Conservation (phyloP, 2,113 vertebrate genomes). For the Petromus typicus region DNA sequence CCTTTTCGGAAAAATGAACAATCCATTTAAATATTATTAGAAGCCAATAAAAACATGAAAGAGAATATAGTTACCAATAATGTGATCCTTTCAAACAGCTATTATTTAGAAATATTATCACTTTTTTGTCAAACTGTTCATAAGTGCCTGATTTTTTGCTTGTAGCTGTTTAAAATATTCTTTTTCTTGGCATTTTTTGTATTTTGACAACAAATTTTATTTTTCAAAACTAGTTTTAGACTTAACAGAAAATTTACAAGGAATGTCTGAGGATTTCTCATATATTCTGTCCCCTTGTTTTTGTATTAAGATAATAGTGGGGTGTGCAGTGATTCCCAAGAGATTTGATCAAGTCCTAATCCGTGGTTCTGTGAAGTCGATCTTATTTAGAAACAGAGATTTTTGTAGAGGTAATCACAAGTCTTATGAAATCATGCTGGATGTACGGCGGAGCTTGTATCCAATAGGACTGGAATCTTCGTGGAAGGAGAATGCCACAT, state of each 20-base stretch:
- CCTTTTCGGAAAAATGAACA: background rate
- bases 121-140: background rate
- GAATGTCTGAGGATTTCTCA: background rate
- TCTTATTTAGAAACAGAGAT: background rate
- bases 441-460: background rate
- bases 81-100: background rate
- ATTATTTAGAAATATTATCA: background rate
- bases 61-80: background rate
- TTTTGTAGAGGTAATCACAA: slow-evolving; percentile 26
- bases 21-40: slow-evolving; percentile 1
- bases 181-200: slow-evolving; percentile 17
- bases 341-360: background rate
- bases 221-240: slow-evolving; percentile 10
- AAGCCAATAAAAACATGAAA: slow-evolving; percentile 40
- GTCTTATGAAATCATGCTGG: background rate
- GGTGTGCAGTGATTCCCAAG: background rate
- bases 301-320: background rate
- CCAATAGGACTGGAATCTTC: background rate
- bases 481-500: background rate
- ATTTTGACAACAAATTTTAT: background rate
- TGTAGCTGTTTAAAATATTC: background rate
- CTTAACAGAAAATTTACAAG: background rate
- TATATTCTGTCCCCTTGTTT: background rate
- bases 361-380: background rate
- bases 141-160: background rate